A percentile compares a stretch with the other conserved stretches of the same genome.
phyloP scores from a whole-genome alignment of 2,888 invertebrate genomes.

The Cataglyphis livida region DNA sequence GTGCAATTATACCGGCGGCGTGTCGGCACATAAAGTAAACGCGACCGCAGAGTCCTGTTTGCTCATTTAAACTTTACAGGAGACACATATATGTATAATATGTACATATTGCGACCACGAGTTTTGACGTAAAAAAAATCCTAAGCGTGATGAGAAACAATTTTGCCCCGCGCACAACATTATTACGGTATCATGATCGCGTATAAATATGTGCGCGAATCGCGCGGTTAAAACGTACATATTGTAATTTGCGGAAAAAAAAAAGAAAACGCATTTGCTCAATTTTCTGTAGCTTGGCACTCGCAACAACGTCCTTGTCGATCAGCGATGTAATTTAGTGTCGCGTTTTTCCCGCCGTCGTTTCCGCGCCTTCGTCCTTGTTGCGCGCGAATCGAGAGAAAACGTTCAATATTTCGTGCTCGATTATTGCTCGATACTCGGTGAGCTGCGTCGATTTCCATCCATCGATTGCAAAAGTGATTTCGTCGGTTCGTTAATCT shows the following conservation, averaged over 20 bases:
- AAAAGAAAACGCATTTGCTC: conserved; percentile 45
- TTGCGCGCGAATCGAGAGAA: conserved; percentile 31
- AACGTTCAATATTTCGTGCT: conserved; percentile 29
- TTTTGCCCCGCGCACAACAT: conserved; percentile 11
- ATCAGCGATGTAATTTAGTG: neutral
- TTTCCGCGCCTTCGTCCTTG: conserved; percentile 67
- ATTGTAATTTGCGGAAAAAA: conserved; percentile 34
- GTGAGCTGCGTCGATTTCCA: conserved; percentile 33
- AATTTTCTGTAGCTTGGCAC: conserved; percentile 34
- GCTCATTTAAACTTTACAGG: conserved; percentile 26
- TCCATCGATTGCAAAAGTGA: conserved; percentile 33
- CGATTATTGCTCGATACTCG: conserved; percentile 11
- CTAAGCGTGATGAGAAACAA: conserved; percentile 24
- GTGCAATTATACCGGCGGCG: conserved; percentile 51
- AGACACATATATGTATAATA: neutral
- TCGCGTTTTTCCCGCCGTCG: conserved; percentile 52
- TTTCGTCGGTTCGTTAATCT: conserved; percentile 46
- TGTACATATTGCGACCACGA: neutral
- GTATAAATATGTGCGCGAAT: conserved; percentile 2
- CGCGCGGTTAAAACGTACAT: conserved; percentile 21
- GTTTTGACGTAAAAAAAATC: conserved; percentile 26
- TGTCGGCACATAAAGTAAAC: conserved; percentile 44
- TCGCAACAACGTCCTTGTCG: conserved; percentile 53
- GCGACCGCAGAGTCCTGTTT: conserved; percentile 49
- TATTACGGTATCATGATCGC: conserved; percentile 6